phyloP scores from a whole-genome alignment of 2,888 invertebrate genomes.

The Vesta saturnalis region DNA sequence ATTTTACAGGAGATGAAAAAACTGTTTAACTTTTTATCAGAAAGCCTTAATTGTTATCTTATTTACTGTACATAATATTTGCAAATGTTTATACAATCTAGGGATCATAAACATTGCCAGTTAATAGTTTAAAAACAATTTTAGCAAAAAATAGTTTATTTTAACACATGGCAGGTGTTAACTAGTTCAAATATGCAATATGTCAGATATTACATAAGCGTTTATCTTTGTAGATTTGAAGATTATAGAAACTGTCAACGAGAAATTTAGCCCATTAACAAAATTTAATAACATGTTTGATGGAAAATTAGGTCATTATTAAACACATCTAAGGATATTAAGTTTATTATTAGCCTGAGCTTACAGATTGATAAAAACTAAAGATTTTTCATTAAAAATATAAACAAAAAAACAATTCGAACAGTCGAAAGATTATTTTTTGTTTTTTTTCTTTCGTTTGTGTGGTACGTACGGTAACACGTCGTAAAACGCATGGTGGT shows the following conservation, averaged over 20 bases:
- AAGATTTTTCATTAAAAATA: no score
- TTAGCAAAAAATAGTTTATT: no score
- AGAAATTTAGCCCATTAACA: background rate
- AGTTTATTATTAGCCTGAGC: no score
- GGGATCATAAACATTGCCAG: background rate
- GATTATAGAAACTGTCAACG: background rate
- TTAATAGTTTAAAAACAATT: no score
- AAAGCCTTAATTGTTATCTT: background rate
- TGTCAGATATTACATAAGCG: no score
- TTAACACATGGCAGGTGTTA: no score
- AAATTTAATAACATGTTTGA: no score
- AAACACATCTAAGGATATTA: background rate
- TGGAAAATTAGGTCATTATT: background rate
- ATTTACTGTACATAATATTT: background rate
- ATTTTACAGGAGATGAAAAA: no score
- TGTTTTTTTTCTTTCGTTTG: background rate
- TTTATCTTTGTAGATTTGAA: no score
- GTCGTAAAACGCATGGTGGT: background rate
- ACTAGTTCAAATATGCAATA: no score
- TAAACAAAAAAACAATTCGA: background rate
- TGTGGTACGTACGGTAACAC: background rate
- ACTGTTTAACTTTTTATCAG: background rate
- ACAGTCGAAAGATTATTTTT: background rate
- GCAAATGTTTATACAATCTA: background rate
- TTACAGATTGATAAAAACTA: no score